Percentiles rank a stretch among this genome's conserved stretches.
Evolutionary conservation across 2,113 vertebrate species (phyloP).

Genomic region (Microcebus lehilahytsara): DNA sequence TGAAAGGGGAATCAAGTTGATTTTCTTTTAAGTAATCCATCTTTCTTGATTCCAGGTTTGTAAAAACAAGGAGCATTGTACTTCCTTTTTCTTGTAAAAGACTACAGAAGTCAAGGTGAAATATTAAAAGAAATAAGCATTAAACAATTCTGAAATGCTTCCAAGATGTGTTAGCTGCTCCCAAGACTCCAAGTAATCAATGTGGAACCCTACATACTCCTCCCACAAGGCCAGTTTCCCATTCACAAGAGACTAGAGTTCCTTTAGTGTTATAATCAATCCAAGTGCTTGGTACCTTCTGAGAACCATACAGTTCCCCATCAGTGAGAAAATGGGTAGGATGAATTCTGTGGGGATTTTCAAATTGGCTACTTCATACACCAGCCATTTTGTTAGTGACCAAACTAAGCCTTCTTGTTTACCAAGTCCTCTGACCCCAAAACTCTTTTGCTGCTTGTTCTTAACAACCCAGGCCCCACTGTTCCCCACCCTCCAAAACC

Average conservation of each 20-base stretch:
- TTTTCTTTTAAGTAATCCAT: constrained; percentile 35
- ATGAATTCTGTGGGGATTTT: not conserved
- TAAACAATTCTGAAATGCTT: constrained; percentile 27
- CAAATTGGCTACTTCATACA: not conserved
- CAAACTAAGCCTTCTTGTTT: not conserved
- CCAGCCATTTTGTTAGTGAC: not conserved
- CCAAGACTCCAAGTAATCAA: not conserved
- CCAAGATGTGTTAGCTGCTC: not conserved
- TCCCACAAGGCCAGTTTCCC: not conserved
- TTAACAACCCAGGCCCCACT: not conserved
- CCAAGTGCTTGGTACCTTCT: not conserved
- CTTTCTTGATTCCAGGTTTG: constrained; percentile 18
- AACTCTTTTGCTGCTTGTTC: not conserved
- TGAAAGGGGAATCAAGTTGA: not conserved
- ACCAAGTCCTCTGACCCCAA: not conserved
- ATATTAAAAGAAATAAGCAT: constrained; percentile 8
- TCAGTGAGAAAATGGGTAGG: not conserved
- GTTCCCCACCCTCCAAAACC: not conserved
- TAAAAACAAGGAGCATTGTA: not conserved
- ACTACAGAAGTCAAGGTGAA: not conserved
- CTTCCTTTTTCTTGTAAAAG: not conserved
- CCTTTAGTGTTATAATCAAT: not conserved
- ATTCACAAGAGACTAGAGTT: not conserved
- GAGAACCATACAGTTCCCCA: not conserved
- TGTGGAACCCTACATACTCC: not conserved